phyloP scores from a whole-genome alignment of 2,113 vertebrate genomes.

The Austrofundulus limnaeus region DNA sequence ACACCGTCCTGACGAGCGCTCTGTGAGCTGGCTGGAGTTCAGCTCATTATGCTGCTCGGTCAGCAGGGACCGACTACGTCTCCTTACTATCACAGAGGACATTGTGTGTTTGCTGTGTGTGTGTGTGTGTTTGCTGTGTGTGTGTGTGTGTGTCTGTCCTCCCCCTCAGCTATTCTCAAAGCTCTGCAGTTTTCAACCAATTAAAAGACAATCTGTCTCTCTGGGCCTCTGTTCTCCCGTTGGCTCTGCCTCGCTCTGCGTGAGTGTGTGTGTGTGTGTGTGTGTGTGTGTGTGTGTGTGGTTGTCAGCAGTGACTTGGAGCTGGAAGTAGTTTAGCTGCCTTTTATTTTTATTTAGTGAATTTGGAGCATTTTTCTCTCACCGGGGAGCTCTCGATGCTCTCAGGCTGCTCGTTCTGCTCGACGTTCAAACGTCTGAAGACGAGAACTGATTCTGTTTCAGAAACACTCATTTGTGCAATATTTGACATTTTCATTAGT shows the following conservation, averaged over 20 bases:
- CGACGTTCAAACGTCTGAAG: neutral
- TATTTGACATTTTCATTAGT: neutral
- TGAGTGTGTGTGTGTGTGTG: constrained; percentile 26
- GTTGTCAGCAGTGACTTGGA: constrained; percentile 23
- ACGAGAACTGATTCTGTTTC: neutral
- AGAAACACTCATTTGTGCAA: neutral
- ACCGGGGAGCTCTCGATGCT: constrained; percentile 6
- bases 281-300: constrained; percentile 24
- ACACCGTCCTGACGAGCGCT: constrained; percentile 13
- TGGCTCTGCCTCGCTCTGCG: constrained; percentile 30
- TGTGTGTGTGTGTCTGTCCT: constrained; percentile 41
- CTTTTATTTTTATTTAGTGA: constrained; percentile 45
- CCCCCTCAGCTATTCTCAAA: constrained; percentile 59
- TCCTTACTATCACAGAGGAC: constrained; percentile 66
- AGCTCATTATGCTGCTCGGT: constrained; percentile 65
- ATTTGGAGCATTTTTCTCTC: constrained; percentile 25
- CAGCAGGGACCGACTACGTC: constrained; percentile 49
- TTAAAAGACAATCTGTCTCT: constrained; percentile 75
- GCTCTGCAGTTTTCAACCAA: constrained; percentile 70
- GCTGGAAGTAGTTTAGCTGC: constrained; percentile 34
- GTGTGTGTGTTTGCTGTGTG: constrained; percentile 25
- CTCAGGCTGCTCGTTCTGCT: neutral
- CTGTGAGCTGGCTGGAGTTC: constrained; percentile 49
- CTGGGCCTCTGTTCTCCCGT: constrained; percentile 48
- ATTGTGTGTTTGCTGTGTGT: constrained; percentile 19